These are phyloP conservation scores for Camptogramma bilineatum DNA, from an alignment of 2,888 invertebrate genomes.

Conservation along the genomic window DNA sequence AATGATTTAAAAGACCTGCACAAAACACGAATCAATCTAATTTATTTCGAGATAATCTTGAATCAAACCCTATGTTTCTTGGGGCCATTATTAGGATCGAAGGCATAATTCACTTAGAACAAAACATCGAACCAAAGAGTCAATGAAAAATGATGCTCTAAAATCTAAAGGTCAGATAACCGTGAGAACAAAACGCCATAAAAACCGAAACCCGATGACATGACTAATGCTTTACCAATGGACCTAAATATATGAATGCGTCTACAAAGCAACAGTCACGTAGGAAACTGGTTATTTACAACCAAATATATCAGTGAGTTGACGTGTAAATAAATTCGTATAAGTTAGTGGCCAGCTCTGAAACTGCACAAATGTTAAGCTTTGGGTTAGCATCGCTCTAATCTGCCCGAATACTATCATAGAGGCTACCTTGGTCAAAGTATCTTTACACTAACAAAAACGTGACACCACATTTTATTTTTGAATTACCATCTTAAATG, in stretches of 20 bases:
- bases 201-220: constrained; percentile 42
- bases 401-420: too few relatives aligned
- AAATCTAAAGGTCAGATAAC: constrained; percentile 38
- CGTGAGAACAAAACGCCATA: constrained; percentile 44
- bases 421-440: too few relatives aligned
- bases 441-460: too few relatives aligned
- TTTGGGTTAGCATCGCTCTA: too few relatives aligned
- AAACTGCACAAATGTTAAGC: too few relatives aligned
- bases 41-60: constrained; percentile 5
- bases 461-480: too few relatives aligned
- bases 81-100: constrained; percentile 14
- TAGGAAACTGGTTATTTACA: constrained; percentile 2
- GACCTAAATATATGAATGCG: constrained; percentile 23
- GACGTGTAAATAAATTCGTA: background rate
- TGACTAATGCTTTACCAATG: constrained; percentile 44
- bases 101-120: constrained; percentile 26
- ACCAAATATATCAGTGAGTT: background rate
- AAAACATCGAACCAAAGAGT: constrained; percentile 31
- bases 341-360: too few relatives aligned
- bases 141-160: constrained; percentile 39
- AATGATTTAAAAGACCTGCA: background rate
- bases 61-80: constrained; percentile 6
- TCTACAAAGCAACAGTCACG: constrained; percentile 13
- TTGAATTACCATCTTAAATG: too few relatives aligned
- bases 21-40: background rate